Evolutionary conservation across 2,113 vertebrate genomes (phyloP).

Genomic region (Collichthys lucidus): DNA sequence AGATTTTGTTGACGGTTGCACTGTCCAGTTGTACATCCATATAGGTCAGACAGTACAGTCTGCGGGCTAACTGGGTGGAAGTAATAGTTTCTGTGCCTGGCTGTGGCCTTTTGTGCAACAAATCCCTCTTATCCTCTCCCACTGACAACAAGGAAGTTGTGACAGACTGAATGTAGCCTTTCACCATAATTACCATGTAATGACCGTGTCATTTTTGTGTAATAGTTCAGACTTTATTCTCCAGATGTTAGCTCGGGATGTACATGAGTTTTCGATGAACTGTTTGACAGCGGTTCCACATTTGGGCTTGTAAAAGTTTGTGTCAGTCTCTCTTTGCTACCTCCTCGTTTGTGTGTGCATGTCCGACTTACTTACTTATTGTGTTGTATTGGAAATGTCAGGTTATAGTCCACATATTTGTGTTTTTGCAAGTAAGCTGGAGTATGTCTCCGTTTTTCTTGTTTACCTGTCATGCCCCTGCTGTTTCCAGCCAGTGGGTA

Average conservation of each 20-base stretch:
- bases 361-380: background rate
- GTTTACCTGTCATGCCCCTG: conserved; percentile 19
- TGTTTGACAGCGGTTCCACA: background rate
- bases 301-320: background rate
- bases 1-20: conserved; percentile 3
- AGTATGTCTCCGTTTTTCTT: background rate
- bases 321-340: background rate
- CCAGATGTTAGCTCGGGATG: conserved; percentile 43
- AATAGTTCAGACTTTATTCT: conserved; percentile 33
- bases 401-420: background rate
- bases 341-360: background rate
- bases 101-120: conserved; percentile 75
- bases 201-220: conserved; percentile 54
- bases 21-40: conserved; percentile 33
- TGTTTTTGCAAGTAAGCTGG: conserved; percentile 3
- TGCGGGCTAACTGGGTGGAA: conserved; percentile 79
- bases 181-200: conserved; percentile 65
- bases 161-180: conserved; percentile 71
- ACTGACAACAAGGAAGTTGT: conserved; percentile 82
- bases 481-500: conserved; percentile 21
- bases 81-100: conserved; percentile 77
- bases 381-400: background rate
- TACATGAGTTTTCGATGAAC: conserved; percentile 4
- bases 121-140: conserved; percentile 80
- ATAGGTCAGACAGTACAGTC: conserved; percentile 73